Conservation (phyloP, 2,113 vertebrate genomes). For the Notechis scutatus region DNA sequence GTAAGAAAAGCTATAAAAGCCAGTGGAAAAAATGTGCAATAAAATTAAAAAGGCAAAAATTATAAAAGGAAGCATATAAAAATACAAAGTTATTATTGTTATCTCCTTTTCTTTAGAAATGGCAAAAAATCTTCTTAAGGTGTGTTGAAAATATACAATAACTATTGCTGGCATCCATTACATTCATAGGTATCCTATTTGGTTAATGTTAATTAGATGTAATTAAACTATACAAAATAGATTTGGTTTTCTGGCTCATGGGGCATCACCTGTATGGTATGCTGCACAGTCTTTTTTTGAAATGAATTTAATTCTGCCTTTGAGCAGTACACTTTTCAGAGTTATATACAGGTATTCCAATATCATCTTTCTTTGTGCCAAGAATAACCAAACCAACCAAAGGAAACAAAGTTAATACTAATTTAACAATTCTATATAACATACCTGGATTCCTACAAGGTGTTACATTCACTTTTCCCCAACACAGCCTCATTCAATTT, state of each 20-base stretch:
- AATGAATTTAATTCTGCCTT: not conserved
- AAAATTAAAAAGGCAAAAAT: not conserved
- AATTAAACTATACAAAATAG: not conserved
- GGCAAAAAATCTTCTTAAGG: not conserved
- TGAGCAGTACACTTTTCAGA: not conserved
- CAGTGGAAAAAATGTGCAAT: not conserved
- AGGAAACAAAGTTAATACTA: constrained; percentile 12
- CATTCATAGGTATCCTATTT: not conserved
- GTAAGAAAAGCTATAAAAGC: not conserved
- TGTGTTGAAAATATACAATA: not conserved
- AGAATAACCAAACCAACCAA: not conserved
- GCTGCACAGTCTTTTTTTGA: not conserved
- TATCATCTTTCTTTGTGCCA: not conserved
- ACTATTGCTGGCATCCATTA: not conserved
- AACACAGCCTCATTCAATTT: constrained; percentile 53
- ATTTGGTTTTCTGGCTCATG: not conserved
- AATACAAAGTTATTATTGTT: not conserved
- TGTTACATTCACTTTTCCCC: constrained; percentile 32
- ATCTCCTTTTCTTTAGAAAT: not conserved
- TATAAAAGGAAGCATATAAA: not conserved
- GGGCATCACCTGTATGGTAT: not conserved
- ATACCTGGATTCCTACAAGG: constrained; percentile 46
- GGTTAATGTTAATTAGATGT: not conserved
- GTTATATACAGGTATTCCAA: not conserved
- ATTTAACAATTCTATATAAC: constrained; percentile 25